Evolutionary conservation across 2,113 vertebrate species (phyloP).

Genomic region (Melospiza melodia): DNA sequence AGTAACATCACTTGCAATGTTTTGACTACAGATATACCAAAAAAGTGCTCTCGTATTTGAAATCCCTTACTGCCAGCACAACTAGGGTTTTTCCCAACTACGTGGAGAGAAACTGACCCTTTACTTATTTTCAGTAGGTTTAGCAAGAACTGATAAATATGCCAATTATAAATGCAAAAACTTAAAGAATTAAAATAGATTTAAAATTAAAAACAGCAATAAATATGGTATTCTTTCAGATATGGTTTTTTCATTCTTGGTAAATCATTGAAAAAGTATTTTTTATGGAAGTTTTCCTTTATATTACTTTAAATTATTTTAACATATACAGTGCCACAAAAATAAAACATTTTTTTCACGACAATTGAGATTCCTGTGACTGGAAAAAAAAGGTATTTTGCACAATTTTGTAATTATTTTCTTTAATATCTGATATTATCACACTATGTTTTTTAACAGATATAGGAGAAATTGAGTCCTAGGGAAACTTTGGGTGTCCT

Average conservation of each 20-base stretch:
- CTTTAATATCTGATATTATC: constrained; percentile 73
- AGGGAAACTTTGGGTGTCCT: constrained; percentile 77
- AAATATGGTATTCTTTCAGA: constrained; percentile 70
- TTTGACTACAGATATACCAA: constrained; percentile 64
- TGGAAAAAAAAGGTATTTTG: constrained; percentile 67
- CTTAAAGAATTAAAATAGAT: constrained; percentile 69
- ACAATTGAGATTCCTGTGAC: constrained; percentile 76
- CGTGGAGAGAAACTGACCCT: constrained; percentile 65
- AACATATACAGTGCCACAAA: constrained; percentile 85
- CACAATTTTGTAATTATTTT: constrained; percentile 75
- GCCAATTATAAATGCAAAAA: constrained; percentile 66
- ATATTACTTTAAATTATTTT: constrained; percentile 80
- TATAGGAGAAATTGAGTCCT: constrained; percentile 81
- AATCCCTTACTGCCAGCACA: constrained; percentile 51
- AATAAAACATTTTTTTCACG: constrained; percentile 77
- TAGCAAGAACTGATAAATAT: constrained; percentile 66
- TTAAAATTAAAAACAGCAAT: constrained; percentile 68
- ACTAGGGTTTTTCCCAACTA: constrained; percentile 44
- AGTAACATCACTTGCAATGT: constrained; percentile 61
- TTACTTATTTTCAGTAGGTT: constrained; percentile 71
- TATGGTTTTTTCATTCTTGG: constrained; percentile 70
- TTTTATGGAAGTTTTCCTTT: constrained; percentile 72
- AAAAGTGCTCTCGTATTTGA: constrained; percentile 51
- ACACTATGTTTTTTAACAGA: constrained; percentile 81
- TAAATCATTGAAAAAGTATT: constrained; percentile 66